phyloP scores from a whole-genome alignment of 2,888 invertebrate genomes.

The Hecatera dysodea region DNA sequence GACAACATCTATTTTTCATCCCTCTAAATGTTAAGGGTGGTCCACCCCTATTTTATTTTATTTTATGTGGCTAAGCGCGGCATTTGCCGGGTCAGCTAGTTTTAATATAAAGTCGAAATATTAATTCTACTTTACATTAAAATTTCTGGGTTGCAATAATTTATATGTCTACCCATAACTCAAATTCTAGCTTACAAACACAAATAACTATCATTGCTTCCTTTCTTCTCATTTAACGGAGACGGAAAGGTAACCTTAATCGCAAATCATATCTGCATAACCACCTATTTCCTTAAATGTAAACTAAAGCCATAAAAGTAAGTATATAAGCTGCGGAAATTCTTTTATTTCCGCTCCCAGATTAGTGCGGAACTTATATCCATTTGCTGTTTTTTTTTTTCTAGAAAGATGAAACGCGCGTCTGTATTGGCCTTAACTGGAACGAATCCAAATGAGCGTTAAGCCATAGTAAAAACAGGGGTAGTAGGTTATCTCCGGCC shows the following conservation, averaged over 20 bases:
- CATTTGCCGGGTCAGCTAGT: too few relatives aligned
- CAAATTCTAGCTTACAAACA: too few relatives aligned
- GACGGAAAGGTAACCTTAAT: slow-evolving; percentile 4
- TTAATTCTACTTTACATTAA: too few relatives aligned
- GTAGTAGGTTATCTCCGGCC: too few relatives aligned
- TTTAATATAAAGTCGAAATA: too few relatives aligned
- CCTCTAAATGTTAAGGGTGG: too few relatives aligned
- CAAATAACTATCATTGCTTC: not conserved
- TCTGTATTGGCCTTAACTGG: slow-evolving; percentile 64
- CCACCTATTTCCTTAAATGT: slow-evolving; percentile 29
- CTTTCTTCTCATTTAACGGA: not conserved
- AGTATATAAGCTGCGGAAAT: slow-evolving; percentile 33
- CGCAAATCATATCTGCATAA: not conserved
- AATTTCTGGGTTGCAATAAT: too few relatives aligned
- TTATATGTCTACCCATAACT: too few relatives aligned
- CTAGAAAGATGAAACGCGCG: slow-evolving; percentile 27
- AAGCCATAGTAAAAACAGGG: too few relatives aligned
- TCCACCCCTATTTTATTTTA: too few relatives aligned
- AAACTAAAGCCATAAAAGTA: slow-evolving; percentile 30
- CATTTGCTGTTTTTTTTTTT: slow-evolving; percentile 38
- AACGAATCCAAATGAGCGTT: slow-evolving; percentile 65
- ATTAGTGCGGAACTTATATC: slow-evolving; percentile 48
- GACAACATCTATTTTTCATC: too few relatives aligned
- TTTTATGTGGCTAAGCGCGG: too few relatives aligned
- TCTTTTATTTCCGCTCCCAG: slow-evolving; percentile 39